Base-by-base conservation (phyloP, 2,113 vertebrate species). In the Etheostoma cragini region DNA sequence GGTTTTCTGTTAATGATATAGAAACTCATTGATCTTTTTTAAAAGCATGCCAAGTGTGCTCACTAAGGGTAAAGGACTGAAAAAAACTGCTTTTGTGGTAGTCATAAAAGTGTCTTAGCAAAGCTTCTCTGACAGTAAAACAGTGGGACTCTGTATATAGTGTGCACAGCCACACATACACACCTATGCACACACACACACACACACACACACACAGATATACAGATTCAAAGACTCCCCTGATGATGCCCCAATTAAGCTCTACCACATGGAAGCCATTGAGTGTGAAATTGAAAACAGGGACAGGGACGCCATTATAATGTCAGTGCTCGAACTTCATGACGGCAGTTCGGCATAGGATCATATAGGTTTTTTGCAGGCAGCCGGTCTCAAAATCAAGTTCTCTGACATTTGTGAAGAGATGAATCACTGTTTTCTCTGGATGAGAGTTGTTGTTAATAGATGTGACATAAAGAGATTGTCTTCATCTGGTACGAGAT, bases 221-320 rank as follows among this genome's bases (percentile, higher is more conserved):
- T 42, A 64, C 63, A 84, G 68, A 86, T 85, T 75, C 58, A 85
- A 87, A 87, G 52, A 77, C 80, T 85, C 89, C 88, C 91, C 61
- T 82, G 88, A 87, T 84, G 88, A 88, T 74, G 80, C 86, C 69
- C 79, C 85, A 93, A 92, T 94, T 94, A 94, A 81, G 80, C 82
- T 57, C 68, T 80, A 83, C 89, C 93, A 94, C 91, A 88, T 94
- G 91, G 92, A 94, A 91, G 63, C 76, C 70, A 87, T 90, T 88
- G 85, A 88, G 88, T 92, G 91, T 93, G 93, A 94, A 94, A 94
- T 93, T 94, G 85, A 91, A 94, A 93, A 86, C 93, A 91, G 86
- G 35, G 83, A 87, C 54, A 70, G 81, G 64, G 80, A 88, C 82
- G 76, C 65, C 52, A 87, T 88, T 89, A 84, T 76, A 78, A 84